Conservation (phyloP, 2,113 vertebrate species). For the Cyphomyrus discorhynchus region DNA sequence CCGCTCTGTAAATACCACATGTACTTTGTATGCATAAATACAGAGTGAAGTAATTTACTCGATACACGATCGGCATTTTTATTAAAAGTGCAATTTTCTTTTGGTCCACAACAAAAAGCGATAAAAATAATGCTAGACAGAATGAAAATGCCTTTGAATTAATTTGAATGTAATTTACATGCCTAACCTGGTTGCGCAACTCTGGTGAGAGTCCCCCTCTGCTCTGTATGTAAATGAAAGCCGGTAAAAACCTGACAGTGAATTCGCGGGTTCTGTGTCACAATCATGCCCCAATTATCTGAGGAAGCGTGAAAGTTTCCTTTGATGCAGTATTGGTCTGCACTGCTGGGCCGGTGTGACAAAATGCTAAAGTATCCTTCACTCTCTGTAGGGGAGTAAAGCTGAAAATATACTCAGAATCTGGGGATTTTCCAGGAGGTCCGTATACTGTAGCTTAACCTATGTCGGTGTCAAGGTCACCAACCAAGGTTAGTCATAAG, state of each 20-base stretch:
- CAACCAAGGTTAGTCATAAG: not conserved
- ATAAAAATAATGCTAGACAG: conserved; percentile 31
- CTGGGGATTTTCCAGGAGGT: not conserved
- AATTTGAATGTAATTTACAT: conserved; percentile 52
- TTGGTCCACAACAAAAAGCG: not conserved
- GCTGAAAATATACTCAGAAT: not conserved
- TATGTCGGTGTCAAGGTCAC: not conserved
- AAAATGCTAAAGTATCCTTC: conserved; percentile 9
- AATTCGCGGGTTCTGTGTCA: conserved; percentile 42
- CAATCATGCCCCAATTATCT: conserved; percentile 38
- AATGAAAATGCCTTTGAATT: conserved; percentile 45
- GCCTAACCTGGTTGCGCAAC: conserved; percentile 42
- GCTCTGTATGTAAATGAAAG: conserved; percentile 48
- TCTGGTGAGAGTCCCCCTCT: conserved; percentile 36
- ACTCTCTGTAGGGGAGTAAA: not conserved
- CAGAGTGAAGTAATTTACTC: not conserved
- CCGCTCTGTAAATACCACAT: not conserved
- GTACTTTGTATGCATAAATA: not conserved
- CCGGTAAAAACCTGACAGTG: conserved; percentile 42
- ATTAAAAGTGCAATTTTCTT: not conserved
- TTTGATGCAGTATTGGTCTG: not conserved
- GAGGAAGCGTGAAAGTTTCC: conserved; percentile 23
- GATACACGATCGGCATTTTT: not conserved
- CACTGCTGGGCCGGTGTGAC: conserved; percentile 27
- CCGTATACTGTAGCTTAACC: not conserved